A percentile compares a stretch with the other conserved stretches of the same genome.
phyloP scores from a whole-genome alignment of 2,888 invertebrate species.

The Aphrophora alni region DNA sequence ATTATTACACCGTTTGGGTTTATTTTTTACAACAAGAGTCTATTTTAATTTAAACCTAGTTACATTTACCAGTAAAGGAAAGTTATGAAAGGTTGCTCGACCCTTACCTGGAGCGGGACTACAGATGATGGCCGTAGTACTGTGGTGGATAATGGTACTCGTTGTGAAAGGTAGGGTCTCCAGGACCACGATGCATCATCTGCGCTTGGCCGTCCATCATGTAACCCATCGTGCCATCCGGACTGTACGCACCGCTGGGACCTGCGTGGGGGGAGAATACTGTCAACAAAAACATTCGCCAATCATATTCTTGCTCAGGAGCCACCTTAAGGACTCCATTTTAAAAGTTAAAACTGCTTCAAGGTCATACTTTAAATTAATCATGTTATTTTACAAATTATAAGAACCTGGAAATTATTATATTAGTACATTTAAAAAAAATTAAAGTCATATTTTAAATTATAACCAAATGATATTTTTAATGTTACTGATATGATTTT shows the following conservation, averaged over 20 bases:
- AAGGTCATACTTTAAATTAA: background rate
- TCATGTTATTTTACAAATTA: too few species aligned
- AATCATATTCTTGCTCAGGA: background rate
- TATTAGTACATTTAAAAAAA: too few species aligned
- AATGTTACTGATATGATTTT: too few species aligned
- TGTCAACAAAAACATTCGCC: conserved; percentile 55
- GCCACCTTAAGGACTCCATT: background rate
- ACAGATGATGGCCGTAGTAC: conserved; percentile 95
- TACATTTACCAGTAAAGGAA: too few species aligned
- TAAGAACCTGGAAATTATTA: too few species aligned
- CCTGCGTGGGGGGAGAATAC: conserved; percentile 94
- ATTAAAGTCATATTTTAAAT: too few species aligned
- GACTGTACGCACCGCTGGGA: conserved; percentile 95
- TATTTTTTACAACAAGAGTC: too few species aligned
- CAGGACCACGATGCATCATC: conserved; percentile 96
- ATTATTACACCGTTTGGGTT: too few species aligned
- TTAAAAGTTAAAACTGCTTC: background rate
- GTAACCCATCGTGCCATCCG: conserved; percentile 96
- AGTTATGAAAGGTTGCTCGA: too few species aligned
- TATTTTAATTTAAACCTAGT: too few species aligned
- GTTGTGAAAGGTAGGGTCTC: conserved; percentile 92
- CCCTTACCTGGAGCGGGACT: conserved; percentile 49
- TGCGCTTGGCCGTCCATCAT: conserved; percentile 97
- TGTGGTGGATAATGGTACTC: conserved; percentile 92
- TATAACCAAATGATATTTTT: too few species aligned